Percentiles rank a stretch among this genome's conserved stretches.
Conservation (phyloP, 2,797 vertebrate species). For the Danio kyathit region DNA sequence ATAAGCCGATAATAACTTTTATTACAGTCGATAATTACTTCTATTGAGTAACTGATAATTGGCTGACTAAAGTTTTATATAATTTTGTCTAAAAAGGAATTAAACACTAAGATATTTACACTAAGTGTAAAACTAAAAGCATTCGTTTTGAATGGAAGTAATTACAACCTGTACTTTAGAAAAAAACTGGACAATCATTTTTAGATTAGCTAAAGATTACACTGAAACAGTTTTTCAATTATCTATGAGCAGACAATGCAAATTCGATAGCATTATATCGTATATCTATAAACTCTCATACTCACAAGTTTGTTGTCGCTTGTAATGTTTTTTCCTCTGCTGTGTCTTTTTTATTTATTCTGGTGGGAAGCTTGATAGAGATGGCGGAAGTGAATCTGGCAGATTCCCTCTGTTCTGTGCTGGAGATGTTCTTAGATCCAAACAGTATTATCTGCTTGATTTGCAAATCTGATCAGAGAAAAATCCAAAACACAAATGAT, state of each 20-base stretch:
- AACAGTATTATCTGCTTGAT: slow-evolving; percentile 41
- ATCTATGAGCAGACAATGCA: background rate
- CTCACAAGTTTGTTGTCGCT: slow-evolving; percentile 39
- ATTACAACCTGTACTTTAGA: too few species aligned
- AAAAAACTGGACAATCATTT: background rate
- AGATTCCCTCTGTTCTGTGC: background rate
- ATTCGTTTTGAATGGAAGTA: background rate
- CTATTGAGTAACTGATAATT: background rate
- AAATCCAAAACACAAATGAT: background rate
- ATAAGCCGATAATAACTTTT: background rate
- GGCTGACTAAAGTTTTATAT: background rate
- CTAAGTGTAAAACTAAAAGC: too few species aligned
- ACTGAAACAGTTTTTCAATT: background rate
- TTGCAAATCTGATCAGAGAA: slow-evolving; percentile 43
- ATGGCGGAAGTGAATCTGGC: slow-evolving; percentile 40
- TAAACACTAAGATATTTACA: background rate
- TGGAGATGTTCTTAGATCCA: slow-evolving; percentile 3
- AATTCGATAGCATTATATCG: background rate
- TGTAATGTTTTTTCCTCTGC: slow-evolving; percentile 7
- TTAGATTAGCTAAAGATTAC: background rate
- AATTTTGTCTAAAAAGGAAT: background rate
- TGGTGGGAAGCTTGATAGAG: slow-evolving; percentile 34
- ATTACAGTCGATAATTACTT: background rate
- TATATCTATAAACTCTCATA: background rate
- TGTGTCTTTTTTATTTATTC: slow-evolving; percentile 3